A percentile compares a stretch with the other conserved stretches of the same genome.
phyloP scores from a whole-genome alignment of 2,797 vertebrate genomes.

The Malacoraja senta region DNA sequence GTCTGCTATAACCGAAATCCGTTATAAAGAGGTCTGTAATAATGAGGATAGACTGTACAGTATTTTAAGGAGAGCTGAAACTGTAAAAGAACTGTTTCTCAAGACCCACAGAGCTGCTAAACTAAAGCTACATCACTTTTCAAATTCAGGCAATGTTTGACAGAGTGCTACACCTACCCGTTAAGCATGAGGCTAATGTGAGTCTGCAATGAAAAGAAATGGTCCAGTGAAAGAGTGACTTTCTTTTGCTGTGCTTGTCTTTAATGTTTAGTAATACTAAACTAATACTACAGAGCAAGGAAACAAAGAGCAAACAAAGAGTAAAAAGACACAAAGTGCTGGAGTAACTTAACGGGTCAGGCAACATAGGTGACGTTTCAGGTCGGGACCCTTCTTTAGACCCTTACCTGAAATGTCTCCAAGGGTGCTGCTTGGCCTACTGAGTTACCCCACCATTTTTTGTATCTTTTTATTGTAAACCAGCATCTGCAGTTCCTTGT shows the following conservation, averaged over 20 bases:
- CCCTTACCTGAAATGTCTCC: no score
- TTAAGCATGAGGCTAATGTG: neutral
- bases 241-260: neutral
- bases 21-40: no score
- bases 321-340: no score
- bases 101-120: neutral
- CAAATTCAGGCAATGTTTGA: neutral
- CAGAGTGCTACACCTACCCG: neutral
- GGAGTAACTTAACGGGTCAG: no score
- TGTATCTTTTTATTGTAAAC: no score
- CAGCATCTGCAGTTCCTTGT: no score
- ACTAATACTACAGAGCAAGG: neutral
- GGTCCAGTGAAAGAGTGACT: neutral
- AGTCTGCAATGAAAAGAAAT: neutral
- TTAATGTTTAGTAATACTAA: neutral
- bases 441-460: no score
- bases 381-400: no score
- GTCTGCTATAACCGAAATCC: no score
- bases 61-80: neutral
- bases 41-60: no score
- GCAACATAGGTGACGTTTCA: no score
- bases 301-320: neutral
- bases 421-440: no score
- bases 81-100: neutral
- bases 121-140: neutral